A percentile compares a stretch with the other conserved stretches of the same genome.
These are phyloP conservation scores for Drosophila phalerata DNA, from an alignment of 2,888 invertebrate genomes.

Conservation along the genomic window DNA sequence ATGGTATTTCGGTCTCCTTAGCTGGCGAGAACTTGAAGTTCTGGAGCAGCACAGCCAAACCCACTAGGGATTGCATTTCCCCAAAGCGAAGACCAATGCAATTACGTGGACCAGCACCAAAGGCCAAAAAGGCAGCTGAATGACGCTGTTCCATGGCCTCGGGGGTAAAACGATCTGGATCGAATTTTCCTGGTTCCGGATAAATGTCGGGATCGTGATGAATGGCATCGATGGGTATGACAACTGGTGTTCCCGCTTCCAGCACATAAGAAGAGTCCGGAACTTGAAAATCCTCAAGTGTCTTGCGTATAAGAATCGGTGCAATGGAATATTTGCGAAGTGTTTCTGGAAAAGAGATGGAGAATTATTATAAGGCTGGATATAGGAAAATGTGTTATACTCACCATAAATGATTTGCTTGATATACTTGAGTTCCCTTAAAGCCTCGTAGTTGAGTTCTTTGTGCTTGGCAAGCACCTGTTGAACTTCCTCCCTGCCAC, in stretches of 20 bases:
- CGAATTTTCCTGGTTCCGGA: constrained; percentile 85
- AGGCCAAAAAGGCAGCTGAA: constrained; percentile 78
- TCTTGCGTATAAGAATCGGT: constrained; percentile 80
- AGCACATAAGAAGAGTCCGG: constrained; percentile 84
- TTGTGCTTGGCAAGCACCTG: constrained; percentile 62
- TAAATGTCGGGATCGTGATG: constrained; percentile 86
- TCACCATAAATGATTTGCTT: constrained; percentile 75
- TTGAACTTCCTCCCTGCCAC: constrained; percentile 70
- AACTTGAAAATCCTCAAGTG: constrained; percentile 81
- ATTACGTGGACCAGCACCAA: constrained; percentile 83
- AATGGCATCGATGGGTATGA: constrained; percentile 86
- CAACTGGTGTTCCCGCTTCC: constrained; percentile 86
- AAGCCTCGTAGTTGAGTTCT: constrained; percentile 74
- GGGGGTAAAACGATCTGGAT: constrained; percentile 85
- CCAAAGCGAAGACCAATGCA: constrained; percentile 85
- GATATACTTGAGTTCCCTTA: constrained; percentile 74
- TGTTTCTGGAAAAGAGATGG: constrained; percentile 81
- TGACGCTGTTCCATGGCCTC: constrained; percentile 76
- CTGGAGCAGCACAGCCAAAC: constrained; percentile 71
- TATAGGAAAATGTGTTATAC: constrained; percentile 5
- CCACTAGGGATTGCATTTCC: constrained; percentile 82
- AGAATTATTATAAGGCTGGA: not conserved
- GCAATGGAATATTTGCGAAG: constrained; percentile 86
- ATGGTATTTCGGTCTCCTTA: constrained; percentile 69
- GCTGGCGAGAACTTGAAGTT: constrained; percentile 73